Evolutionary conservation across 2,888 invertebrate species (phyloP).

Genomic region (Creontiades dilutus): DNA sequence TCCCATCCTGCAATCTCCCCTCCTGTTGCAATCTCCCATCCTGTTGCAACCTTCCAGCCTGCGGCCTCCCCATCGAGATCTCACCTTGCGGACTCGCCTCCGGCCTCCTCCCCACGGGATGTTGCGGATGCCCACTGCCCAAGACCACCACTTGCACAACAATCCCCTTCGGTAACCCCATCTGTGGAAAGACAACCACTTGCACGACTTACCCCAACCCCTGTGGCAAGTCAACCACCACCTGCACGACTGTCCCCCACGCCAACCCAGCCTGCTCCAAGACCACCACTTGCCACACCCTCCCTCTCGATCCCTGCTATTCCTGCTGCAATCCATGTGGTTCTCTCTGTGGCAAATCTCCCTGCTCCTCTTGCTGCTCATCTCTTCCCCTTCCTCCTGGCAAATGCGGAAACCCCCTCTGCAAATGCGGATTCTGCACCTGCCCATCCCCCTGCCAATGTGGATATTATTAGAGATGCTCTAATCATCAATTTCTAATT

Average conservation of each 20-base stretch:
- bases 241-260: slow-evolving; percentile 72
- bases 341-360: slow-evolving; percentile 33
- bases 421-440: slow-evolving; percentile 62
- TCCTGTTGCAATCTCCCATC: neutral
- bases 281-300: slow-evolving; percentile 61
- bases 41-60: slow-evolving; percentile 4
- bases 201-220: slow-evolving; percentile 69
- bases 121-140: slow-evolving; percentile 40
- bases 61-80: neutral
- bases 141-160: slow-evolving; percentile 69
- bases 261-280: slow-evolving; percentile 61
- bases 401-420: slow-evolving; percentile 61
- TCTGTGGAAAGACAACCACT: slow-evolving; percentile 69
- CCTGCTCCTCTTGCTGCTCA: neutral
- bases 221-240: slow-evolving; percentile 65
- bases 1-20: slow-evolving; percentile 39
- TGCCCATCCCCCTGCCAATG: slow-evolving; percentile 60
- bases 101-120: neutral
- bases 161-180: slow-evolving; percentile 60
- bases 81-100: slow-evolving; percentile 52
- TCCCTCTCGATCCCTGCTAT: slow-evolving; percentile 45
- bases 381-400: neutral
- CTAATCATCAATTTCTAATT: slow-evolving; percentile 44
- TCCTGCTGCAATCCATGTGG: slow-evolving; percentile 47
- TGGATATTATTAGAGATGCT: slow-evolving; percentile 57